Evolutionary conservation across 2,113 vertebrate species (phyloP), one percentile per base, ranked within the genome.

Genomic region (Mesoclemmys tuberculata): DNA sequence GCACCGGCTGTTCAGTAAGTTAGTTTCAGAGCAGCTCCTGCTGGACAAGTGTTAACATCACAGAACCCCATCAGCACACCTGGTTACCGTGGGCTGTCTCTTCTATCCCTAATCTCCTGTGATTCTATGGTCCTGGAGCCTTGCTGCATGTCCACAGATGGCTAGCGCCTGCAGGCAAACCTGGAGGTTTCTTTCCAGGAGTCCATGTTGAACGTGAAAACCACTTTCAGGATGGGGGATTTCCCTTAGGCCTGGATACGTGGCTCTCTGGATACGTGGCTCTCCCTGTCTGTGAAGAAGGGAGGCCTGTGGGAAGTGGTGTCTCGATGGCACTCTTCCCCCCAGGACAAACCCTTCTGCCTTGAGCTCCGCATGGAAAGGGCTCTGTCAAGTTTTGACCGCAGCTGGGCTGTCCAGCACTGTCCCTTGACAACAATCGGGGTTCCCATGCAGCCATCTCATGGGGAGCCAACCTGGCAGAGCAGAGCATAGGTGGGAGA

Each of bases 11-110:
- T 56, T 78, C 71, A 56, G 14, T 5, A 71, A 93, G 87, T 22
- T 51, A 92, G 35, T 71, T 71, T 71, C 35, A 38, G n/a, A 71
- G 9, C 35, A 38, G n/a, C n/a, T 71, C 64, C 64, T 71, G 64
- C 21, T 2, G 4, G 78, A 46, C 16, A 27, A 44, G 44, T 58
- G 3, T 49, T 0, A 0, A 52, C 31, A 14, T 6, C 12, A 27
- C 29, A 48, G 26, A 82, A 26, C 24, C 24, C 41, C 38, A 26
- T 10, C 21, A 27, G 41, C 71, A 44, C 21, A 27, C 38, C 74
- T 27, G 41, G 38, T 12, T 41, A 26, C 24, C 22, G 3, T 26
- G 5, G 24, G n/a, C 38, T 11, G 41, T 27, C 74, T 75, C 51
- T 52, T 52, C 51, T 16, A 52, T 52, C 51, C 51, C 51, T 52